Evolutionary conservation across 2,113 vertebrate species (phyloP).

Genomic region (Rhizomys pruinosus): DNA sequence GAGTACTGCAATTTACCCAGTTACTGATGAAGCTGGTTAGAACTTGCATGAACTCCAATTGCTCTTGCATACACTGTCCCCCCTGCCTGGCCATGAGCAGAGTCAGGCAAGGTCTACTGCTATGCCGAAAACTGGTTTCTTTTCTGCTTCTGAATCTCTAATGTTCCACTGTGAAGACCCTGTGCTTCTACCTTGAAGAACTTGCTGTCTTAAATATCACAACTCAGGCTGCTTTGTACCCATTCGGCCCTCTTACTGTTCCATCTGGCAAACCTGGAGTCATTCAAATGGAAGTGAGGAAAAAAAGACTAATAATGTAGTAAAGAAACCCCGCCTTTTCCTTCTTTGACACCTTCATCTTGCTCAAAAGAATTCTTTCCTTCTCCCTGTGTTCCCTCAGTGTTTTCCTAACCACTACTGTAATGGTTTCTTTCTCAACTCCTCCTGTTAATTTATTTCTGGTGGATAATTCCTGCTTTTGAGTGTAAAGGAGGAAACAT

Average conservation of each 20-base stretch:
- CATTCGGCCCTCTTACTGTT: neutral
- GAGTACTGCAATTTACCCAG: conserved; percentile 66
- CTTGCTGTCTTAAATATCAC: neutral
- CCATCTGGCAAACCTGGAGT: neutral
- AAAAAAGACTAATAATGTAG: too few relatives aligned
- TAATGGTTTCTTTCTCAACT: conserved; percentile 28
- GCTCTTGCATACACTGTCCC: conserved; percentile 83
- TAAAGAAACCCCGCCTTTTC: neutral
- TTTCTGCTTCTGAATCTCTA: neutral
- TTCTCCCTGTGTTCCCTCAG: neutral
- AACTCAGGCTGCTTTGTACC: neutral
- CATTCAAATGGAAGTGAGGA: conserved; percentile 7
- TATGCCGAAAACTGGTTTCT: conserved; percentile 43
- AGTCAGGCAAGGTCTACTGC: conserved; percentile 83
- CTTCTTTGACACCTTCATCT: conserved; percentile 2
- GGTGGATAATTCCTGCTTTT: neutral
- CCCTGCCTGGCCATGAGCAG: conserved; percentile 61
- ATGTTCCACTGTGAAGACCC: neutral
- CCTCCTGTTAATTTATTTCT: conserved; percentile 8
- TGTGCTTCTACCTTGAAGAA: neutral
- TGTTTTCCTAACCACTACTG: neutral
- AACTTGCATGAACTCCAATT: conserved; percentile 52
- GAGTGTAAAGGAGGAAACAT: neutral
- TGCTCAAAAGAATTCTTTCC: conserved; percentile 24
- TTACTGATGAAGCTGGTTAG: conserved; percentile 40